These are phyloP conservation scores for Gymnosoma rotundatum DNA, from an alignment of 2,888 invertebrate species.

Conservation along the genomic window DNA sequence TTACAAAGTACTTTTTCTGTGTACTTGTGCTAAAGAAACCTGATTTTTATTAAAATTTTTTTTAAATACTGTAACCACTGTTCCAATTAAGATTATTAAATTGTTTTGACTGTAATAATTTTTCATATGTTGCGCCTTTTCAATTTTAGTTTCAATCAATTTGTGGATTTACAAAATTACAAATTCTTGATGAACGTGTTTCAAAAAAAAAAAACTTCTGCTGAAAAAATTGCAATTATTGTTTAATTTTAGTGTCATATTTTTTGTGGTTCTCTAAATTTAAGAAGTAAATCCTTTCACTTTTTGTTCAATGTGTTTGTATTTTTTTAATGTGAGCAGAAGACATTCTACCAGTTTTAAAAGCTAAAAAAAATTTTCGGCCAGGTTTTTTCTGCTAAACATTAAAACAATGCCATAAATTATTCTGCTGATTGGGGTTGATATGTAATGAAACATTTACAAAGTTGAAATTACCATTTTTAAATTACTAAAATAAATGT, in stretches of 20 bases:
- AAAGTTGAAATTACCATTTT: background rate
- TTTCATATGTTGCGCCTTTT: too few species aligned
- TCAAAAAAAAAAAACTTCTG: too few species aligned
- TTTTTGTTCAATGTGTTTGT: slow-evolving; percentile 36
- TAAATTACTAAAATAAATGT: background rate
- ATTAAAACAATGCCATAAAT: slow-evolving; percentile 9
- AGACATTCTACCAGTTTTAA: slow-evolving; percentile 33
- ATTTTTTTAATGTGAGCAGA: slow-evolving; percentile 8
- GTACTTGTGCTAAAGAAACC: too few species aligned
- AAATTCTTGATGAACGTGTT: too few species aligned
- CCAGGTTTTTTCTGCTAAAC: background rate
- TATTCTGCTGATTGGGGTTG: background rate
- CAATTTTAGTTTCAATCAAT: too few species aligned
- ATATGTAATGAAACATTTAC: background rate
- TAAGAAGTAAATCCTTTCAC: slow-evolving; percentile 65
- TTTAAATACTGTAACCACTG: background rate
- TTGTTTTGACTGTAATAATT: background rate
- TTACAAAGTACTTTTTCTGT: background rate
- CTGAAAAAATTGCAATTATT: slow-evolving; percentile 34
- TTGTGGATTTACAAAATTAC: too few species aligned
- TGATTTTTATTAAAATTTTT: too few species aligned
- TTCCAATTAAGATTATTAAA: background rate
- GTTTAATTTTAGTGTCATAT: slow-evolving; percentile 43
- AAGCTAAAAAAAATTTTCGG: background rate
- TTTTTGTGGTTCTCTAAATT: slow-evolving; percentile 15